Conservation (phyloP, 2,113 vertebrate species). For the Misgurnus anguillicaudatus region DNA sequence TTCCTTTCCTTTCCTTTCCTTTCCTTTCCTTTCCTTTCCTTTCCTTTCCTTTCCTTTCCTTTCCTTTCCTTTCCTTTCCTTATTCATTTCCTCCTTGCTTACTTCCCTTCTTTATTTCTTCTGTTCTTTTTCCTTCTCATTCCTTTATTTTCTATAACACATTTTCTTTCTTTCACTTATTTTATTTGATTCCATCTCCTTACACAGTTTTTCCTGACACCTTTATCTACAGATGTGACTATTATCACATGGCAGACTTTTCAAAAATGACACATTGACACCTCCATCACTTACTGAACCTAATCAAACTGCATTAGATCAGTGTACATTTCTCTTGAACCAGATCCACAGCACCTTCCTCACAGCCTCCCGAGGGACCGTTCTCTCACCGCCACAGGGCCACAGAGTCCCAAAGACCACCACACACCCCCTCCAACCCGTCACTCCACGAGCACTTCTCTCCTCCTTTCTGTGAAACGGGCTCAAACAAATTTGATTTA, state of each 20-base stretch:
- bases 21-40: not conserved
- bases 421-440: not conserved
- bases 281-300: not conserved
- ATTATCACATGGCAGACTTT: not conserved
- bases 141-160: too few relatives aligned
- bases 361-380: not conserved
- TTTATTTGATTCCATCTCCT: too few relatives aligned
- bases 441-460: conserved; percentile 34
- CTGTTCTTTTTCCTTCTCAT: too few relatives aligned
- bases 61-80: not conserved
- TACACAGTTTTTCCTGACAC: not conserved
- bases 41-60: not conserved
- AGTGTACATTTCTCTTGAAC: not conserved
- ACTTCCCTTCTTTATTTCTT: not conserved
- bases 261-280: not conserved
- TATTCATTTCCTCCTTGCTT: too few relatives aligned
- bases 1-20: not conserved
- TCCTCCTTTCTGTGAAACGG: conserved; percentile 60
- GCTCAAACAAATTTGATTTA: conserved; percentile 80
- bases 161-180: too few relatives aligned
- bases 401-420: conserved; percentile 12
- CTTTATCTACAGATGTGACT: not conserved
- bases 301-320: conserved; percentile 17
- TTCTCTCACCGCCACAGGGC: conserved; percentile 14
- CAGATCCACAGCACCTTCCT: not conserved